These are phyloP conservation scores for Butorides virescens DNA, from an alignment of 2,113 vertebrate species.

Conservation along the genomic window DNA sequence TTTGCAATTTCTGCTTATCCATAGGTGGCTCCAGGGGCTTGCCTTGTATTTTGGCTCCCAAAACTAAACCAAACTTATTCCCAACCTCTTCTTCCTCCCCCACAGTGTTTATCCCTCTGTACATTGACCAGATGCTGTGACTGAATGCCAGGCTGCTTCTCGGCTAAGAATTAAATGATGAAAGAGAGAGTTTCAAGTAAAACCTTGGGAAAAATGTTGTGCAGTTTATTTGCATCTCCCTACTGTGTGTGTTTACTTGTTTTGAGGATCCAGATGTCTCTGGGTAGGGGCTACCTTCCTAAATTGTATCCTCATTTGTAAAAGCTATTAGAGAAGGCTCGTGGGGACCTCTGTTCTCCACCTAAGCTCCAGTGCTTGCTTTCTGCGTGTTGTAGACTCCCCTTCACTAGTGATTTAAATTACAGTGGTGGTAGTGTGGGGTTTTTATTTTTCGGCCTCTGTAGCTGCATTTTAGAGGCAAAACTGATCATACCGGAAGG, in stretches of 20 bases:
- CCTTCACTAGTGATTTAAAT: not conserved
- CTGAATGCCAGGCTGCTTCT: not conserved
- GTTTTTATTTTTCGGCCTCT: not conserved
- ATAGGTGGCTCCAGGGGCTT: not conserved
- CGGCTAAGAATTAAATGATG: not conserved
- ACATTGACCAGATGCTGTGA: not conserved
- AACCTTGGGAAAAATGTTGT: not conserved
- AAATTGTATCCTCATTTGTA: not conserved
- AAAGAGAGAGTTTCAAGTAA: not conserved
- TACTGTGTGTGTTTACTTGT: not conserved
- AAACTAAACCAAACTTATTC: not conserved
- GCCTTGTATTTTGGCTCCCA: not conserved
- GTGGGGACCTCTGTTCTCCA: not conserved
- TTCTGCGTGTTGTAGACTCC: not conserved
- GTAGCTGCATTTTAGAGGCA: not conserved
- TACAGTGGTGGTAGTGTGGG: accelerated
- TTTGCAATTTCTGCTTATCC: not conserved
- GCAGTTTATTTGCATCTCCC: not conserved
- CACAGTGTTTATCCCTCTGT: not conserved
- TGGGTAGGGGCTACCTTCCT: not conserved
- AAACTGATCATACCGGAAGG: not conserved
- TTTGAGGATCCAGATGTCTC: not conserved
- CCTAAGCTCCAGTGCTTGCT: not conserved
- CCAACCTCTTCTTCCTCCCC: not conserved
- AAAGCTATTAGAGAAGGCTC: not conserved